Percentiles rank a stretch among this genome's conserved stretches.
Evolutionary conservation across 2,888 invertebrate genomes (phyloP).

Genomic region (Scelioninae gen. 2): DNA sequence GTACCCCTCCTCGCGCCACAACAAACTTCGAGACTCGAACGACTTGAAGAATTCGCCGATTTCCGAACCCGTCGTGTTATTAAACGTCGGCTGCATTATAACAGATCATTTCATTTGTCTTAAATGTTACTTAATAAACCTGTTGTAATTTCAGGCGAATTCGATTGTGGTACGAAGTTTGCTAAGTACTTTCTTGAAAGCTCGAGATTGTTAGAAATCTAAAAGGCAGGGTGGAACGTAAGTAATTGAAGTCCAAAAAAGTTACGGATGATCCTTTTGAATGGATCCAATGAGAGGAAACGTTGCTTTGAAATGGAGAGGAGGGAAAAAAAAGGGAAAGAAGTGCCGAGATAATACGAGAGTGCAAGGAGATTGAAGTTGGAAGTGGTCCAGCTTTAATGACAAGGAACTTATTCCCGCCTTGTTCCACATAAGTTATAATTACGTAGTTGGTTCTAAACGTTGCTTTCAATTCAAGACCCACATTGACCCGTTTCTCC

Average conservation of each 20-base stretch:
- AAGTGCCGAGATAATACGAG: conserved; percentile 54
- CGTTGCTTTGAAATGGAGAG: conserved; percentile 13
- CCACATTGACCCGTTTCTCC: conserved; percentile 42
- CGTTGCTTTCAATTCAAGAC: conserved; percentile 49
- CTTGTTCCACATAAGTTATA: conserved; percentile 64
- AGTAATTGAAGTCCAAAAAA: conserved; percentile 58
- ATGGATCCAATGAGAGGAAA: conserved; percentile 55
- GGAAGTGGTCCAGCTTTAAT: conserved; percentile 66
- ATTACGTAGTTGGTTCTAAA: conserved; percentile 60
- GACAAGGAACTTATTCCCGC: conserved; percentile 59
- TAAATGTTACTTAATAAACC: conserved; percentile 46
- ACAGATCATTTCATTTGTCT: conserved; percentile 33
- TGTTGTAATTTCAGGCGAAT: conserved; percentile 37
- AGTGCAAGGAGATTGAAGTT: conserved; percentile 60
- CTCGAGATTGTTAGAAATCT: conserved; percentile 48
- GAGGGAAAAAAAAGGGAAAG: conserved; percentile 33
- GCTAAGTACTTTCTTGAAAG: conserved; percentile 53
- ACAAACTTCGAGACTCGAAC: neutral
- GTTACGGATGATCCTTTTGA: conserved; percentile 57
- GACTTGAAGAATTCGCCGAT: conserved; percentile 3
- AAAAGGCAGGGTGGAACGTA: conserved; percentile 47
- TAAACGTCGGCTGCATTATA: conserved; percentile 7
- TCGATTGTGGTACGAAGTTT: conserved; percentile 52
- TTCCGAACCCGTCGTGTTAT: conserved; percentile 4
- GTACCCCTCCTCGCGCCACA: neutral